phyloP scores from a whole-genome alignment of 1,140 invertebrate species.

The Asbolus verrucosus region DNA sequence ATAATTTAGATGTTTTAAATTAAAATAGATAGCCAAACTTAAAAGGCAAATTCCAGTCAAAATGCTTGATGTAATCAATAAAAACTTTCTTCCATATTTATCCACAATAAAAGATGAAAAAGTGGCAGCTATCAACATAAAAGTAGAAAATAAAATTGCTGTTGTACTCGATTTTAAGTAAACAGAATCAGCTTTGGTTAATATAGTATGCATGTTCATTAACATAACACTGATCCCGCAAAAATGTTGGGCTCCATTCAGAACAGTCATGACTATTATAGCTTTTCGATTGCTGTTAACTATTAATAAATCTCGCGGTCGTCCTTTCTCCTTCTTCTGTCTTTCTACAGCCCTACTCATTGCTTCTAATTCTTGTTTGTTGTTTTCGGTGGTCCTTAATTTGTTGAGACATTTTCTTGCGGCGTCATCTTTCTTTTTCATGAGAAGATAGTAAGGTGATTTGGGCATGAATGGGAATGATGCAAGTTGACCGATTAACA shows the following conservation, averaged over 20 bases:
- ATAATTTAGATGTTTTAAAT: conserved; percentile 49
- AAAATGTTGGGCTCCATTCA: conserved; percentile 70
- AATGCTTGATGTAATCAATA: conserved; percentile 62
- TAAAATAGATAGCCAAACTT: conserved; percentile 59
- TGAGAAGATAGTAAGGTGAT: conserved; percentile 56
- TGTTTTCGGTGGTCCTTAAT: conserved; percentile 66
- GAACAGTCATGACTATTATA: conserved; percentile 61
- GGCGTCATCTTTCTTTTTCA: conserved; percentile 62
- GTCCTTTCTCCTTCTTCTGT: conserved; percentile 56
- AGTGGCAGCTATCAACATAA: conserved; percentile 60
- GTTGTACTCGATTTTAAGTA: conserved; percentile 57
- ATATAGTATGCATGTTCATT: conserved; percentile 70
- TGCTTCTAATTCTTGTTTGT: conserved; percentile 65
- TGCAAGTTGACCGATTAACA: conserved; percentile 49
- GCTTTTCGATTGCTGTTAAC: conserved; percentile 58
- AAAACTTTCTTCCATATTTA: conserved; percentile 64
- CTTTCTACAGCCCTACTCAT: conserved; percentile 59
- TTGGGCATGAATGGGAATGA: conserved; percentile 57
- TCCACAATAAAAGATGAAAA: conserved; percentile 63
- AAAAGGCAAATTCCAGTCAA: conserved; percentile 49
- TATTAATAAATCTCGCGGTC: conserved; percentile 54
- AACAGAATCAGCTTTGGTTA: conserved; percentile 62
- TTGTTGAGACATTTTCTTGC: conserved; percentile 67
- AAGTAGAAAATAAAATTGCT: conserved; percentile 64
- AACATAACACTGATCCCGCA: conserved; percentile 69